Evolutionary conservation across 2,888 invertebrate species (phyloP), one percentile per base, ranked within the genome.

Genomic region (Liopterus haemorrhoidalis): DNA sequence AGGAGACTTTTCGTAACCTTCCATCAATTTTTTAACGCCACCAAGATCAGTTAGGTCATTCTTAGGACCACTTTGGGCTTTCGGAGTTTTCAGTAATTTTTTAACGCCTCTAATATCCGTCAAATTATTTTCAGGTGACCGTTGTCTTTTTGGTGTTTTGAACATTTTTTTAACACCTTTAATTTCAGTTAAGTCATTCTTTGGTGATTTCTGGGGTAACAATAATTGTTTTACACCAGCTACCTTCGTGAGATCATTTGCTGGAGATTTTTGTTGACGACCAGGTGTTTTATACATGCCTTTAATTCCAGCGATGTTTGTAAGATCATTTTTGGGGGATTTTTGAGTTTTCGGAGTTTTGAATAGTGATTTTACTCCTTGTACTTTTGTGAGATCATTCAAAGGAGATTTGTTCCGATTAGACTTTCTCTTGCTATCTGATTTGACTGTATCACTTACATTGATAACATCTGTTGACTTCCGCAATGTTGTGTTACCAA

Each of bases 161-260:
- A 69, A 64, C 9, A 67, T 49, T 43, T 61, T 57, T 41, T 69
- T 70, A 1, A 70, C 59, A 41, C 67, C 59, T 2, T 27, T 30
- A 5, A 67, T 61, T 35, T 67, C 60, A 12, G 62, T 62, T 18
- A 67, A 51, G 21, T 62, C 59, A 46, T 69, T 68, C 27, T 50
- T 60, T 0, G 69, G 70, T 1, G 67, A 63, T 31, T 54, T 61
- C 28, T 15, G 25, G 3, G 2, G 25, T 25, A 19, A 30, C 28
- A 6, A 21, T 28, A 20, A 22, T 8, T 5, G 9, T 22, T 22
- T 22, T 22, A 5, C 8, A 22, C 6, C 8, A 22, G 5, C 5
- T 22, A 22, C 8, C 22, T 22, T 22, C 5, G n/a, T n/a, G n/a
- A n/a, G n/a, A n/a, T n/a, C n/a, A n/a, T n/a, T 22, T 22, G 9